A percentile compares a stretch with the other conserved stretches of the same genome.
phyloP scores from a whole-genome alignment of 2,797 vertebrate genomes.

The Poeciliopsis infans region DNA sequence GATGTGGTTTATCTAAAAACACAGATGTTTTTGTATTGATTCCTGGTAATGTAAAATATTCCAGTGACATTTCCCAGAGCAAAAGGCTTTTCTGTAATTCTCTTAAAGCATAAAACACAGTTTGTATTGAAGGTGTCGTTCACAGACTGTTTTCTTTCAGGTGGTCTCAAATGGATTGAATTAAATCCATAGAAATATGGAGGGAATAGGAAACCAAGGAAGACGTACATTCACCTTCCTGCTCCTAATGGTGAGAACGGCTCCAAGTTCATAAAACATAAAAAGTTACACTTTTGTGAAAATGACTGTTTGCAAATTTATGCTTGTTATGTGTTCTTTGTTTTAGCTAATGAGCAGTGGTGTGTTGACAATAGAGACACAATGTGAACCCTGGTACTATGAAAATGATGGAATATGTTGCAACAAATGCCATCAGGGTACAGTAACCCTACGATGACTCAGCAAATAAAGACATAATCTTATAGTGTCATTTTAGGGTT shows the following conservation, averaged over 20 bases:
- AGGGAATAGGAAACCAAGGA: conserved; percentile 26
- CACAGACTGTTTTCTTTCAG: conserved; percentile 35
- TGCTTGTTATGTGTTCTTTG: conserved; percentile 15
- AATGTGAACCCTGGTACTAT: conserved; percentile 37
- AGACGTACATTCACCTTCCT: conserved; percentile 32
- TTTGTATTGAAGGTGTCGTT: not conserved
- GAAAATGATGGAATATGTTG: conserved; percentile 61
- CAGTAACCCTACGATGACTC: not conserved
- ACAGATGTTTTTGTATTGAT: not conserved
- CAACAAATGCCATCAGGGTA: conserved; percentile 76
- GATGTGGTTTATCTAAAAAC: not conserved
- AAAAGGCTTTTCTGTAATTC: not conserved
- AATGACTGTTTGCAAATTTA: not conserved
- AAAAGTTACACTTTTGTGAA: not conserved
- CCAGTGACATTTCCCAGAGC: not conserved
- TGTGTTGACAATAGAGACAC: not conserved
- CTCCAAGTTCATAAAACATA: not conserved
- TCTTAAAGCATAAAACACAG: not conserved
- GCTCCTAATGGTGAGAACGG: conserved; percentile 62
- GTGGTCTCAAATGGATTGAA: conserved; percentile 65
- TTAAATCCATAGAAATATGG: conserved; percentile 51
- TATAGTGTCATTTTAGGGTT: not conserved
- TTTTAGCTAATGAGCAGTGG: conserved; percentile 47
- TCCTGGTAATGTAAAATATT: not conserved
- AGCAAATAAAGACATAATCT: not conserved